Percentiles rank a stretch among this genome's conserved stretches.
Conservation (phyloP, 2,113 vertebrate species). For the Accipiter cooperii region DNA sequence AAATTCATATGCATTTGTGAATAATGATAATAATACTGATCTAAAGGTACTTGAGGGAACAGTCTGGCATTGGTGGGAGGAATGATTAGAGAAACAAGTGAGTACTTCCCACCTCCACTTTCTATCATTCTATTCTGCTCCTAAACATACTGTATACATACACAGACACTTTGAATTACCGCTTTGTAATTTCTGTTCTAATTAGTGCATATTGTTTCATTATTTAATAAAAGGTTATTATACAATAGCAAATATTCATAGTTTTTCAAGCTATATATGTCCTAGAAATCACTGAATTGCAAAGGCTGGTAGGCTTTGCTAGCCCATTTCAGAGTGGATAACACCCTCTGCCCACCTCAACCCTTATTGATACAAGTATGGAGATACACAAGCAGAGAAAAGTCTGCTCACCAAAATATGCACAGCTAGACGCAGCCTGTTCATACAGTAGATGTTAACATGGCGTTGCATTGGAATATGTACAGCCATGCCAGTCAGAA, state of each 20-base stretch:
- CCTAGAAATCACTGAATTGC: not conserved
- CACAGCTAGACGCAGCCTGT: not conserved
- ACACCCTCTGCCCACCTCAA: not conserved
- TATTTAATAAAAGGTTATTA: not conserved
- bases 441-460: not conserved
- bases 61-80: constrained; percentile 35
- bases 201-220: not conserved
- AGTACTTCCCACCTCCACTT: not conserved
- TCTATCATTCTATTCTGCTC: not conserved
- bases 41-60: constrained; percentile 16
- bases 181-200: not conserved
- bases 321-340: not conserved
- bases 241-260: not conserved
- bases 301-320: not conserved
- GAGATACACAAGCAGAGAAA: not conserved
- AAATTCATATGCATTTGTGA: not conserved
- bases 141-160: not conserved
- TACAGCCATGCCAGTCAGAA: not conserved
- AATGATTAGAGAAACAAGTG: constrained; percentile 25
- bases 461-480: not conserved
- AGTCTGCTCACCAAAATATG: not conserved
- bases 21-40: not conserved
- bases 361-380: too few species aligned
- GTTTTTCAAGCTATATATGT: not conserved
- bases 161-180: not conserved